These are phyloP conservation scores for Tachycineta bicolor DNA, from an alignment of 2,113 vertebrate species.

Conservation along the genomic window DNA sequence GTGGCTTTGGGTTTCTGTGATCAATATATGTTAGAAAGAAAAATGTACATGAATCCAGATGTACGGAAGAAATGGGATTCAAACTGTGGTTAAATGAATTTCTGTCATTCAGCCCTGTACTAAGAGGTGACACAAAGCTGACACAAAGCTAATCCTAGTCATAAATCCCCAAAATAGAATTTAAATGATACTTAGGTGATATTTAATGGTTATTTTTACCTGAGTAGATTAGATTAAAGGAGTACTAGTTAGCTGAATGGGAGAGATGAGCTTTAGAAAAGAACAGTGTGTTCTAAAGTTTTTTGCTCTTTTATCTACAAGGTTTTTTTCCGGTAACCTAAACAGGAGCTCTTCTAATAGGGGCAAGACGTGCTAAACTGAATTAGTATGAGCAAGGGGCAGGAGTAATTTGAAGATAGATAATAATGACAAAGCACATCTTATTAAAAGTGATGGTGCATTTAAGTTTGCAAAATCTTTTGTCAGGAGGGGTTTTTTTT, in stretches of 20 bases:
- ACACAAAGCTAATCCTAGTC: constrained; percentile 43
- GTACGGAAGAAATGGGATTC: constrained; percentile 44
- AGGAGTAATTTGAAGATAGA: not conserved
- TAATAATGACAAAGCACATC: not conserved
- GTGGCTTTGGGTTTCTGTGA: not conserved
- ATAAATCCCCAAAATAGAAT: constrained; percentile 63
- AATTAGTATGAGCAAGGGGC: not conserved
- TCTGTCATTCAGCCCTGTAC: constrained; percentile 19
- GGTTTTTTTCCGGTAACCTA: not conserved
- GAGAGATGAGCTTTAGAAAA: not conserved
- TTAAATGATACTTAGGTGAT: constrained; percentile 46
- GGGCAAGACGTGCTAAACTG: not conserved
- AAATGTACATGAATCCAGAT: constrained; percentile 21
- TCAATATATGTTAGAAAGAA: constrained; percentile 41
- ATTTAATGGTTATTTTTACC: constrained; percentile 56
- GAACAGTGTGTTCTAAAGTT: not conserved
- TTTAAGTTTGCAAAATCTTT: not conserved
- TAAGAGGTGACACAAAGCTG: constrained; percentile 45
- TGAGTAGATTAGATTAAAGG: not conserved
- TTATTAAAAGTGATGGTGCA: not conserved
- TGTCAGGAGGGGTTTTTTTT: not conserved
- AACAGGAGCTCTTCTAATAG: not conserved
- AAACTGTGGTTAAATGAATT: constrained; percentile 53
- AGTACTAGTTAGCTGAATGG: not conserved
- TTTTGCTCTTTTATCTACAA: not conserved